Conservation (phyloP, 2,888 invertebrate genomes). For the Agrypnus murinus region DNA sequence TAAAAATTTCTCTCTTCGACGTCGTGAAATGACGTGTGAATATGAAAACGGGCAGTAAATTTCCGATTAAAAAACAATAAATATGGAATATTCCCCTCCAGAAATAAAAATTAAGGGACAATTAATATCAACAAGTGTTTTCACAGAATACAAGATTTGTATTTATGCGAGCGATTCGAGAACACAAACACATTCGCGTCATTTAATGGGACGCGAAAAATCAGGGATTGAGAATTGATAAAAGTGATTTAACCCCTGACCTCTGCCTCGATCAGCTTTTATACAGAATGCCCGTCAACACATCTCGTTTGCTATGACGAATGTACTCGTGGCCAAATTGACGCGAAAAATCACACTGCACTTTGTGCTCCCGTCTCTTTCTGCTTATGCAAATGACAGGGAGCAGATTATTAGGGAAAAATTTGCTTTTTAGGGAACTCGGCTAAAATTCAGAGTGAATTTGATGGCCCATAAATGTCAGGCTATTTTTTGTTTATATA, state of each 20-base stretch:
- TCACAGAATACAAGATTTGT: conserved; percentile 55
- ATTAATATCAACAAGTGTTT: conserved; percentile 61
- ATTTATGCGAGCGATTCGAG: conserved; percentile 56
- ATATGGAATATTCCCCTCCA: conserved; percentile 33
- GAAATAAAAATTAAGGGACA: conserved; percentile 52
- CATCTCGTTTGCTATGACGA: conserved; percentile 57
- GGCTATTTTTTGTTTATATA: conserved; percentile 61
- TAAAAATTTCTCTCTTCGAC: conserved; percentile 14
- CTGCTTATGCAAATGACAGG: conserved; percentile 51
- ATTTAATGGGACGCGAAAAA: conserved; percentile 58
- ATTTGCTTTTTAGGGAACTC: conserved; percentile 42
- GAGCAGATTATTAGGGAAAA: conserved; percentile 47
- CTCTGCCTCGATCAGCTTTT: conserved; percentile 56
- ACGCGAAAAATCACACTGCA: conserved; percentile 49
- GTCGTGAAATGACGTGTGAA: conserved; percentile 22
- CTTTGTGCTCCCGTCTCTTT: conserved; percentile 44
- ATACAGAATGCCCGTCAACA: conserved; percentile 64
- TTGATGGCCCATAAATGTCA: conserved; percentile 68
- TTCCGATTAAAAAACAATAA: conserved; percentile 36
- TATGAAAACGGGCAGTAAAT: conserved; percentile 30
- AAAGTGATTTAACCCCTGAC: conserved; percentile 59
- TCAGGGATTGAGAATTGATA: conserved; percentile 60
- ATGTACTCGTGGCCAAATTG: conserved; percentile 50
- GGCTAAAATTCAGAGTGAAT: conserved; percentile 63
- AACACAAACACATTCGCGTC: conserved; percentile 58